Evolutionary conservation across 2,888 invertebrate species (phyloP).

Genomic region (Onthophagus sagittarius): DNA sequence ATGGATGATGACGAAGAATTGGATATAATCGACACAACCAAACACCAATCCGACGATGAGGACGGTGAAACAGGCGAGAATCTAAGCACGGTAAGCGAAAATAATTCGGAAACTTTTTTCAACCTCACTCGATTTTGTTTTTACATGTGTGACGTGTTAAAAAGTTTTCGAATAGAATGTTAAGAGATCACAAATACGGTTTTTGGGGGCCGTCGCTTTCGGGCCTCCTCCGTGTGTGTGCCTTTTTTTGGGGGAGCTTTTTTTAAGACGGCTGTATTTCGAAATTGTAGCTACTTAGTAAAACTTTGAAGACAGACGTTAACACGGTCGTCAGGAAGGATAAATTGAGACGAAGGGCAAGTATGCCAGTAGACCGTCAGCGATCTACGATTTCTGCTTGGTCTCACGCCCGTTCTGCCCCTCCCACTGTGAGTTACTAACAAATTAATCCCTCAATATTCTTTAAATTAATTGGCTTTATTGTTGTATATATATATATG

Average conservation of each 20-base stretch:
- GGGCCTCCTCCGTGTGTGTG: neutral
- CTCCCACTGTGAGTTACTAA: constrained; percentile 45
- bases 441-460: neutral
- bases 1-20: constrained; percentile 75
- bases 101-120: constrained; percentile 37
- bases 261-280: constrained; percentile 12
- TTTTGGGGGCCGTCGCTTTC: neutral
- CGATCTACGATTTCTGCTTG: constrained; percentile 45
- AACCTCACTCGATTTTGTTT: neutral
- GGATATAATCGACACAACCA: constrained; percentile 53
- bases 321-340: constrained; percentile 48
- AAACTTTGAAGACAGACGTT: constrained; percentile 74
- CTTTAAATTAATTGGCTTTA: neutral
- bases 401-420: constrained; percentile 48
- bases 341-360: constrained; percentile 35
- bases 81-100: constrained; percentile 18
- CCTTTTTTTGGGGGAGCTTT: neutral
- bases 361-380: constrained; percentile 49
- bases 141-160: neutral
- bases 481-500: neutral
- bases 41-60: constrained; percentile 37
- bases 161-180: neutral
- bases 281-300: constrained; percentile 65
- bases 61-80: constrained; percentile 35
- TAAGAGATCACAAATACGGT: too few species aligned